These are phyloP conservation scores for Urophycis tenuis DNA, from an alignment of 2,797 vertebrate species.

Conservation along the genomic window DNA sequence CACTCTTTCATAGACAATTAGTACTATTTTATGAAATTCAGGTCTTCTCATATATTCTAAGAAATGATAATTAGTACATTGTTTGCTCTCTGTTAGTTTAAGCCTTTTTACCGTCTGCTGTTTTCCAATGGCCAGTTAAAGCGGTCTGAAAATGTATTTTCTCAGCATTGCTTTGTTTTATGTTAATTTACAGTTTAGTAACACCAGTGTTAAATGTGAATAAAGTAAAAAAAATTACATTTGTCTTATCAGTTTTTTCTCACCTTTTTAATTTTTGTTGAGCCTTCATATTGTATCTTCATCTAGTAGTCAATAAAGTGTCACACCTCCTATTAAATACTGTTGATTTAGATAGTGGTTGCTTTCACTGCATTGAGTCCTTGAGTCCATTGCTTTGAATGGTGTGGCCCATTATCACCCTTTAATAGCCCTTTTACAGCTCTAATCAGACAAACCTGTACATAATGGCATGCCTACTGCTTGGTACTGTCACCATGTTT, in stretches of 20 bases:
- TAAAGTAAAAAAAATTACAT: too few relatives aligned
- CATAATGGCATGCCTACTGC: not conserved
- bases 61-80: not conserved
- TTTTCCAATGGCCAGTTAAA: not conserved
- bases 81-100: not conserved
- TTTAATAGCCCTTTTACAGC: not conserved
- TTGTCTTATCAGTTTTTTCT: too few relatives aligned
- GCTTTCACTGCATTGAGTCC: not conserved
- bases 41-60: too few relatives aligned
- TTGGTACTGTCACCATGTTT: not conserved
- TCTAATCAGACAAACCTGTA: not conserved
- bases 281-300: too few relatives aligned
- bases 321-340: too few relatives aligned
- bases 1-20: slow-evolving; percentile 5
- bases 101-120: not conserved
- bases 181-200: not conserved
- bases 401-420: not conserved
- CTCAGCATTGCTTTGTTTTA: not conserved
- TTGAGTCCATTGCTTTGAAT: not conserved
- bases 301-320: too few relatives aligned
- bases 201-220: too few relatives aligned
- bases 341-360: not conserved
- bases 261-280: not conserved
- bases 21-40: not conserved
- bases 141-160: not conserved